A percentile compares a stretch with the other conserved stretches of the same genome.
phyloP scores from a whole-genome alignment of 1,140 invertebrate species.

The Calycopis cecrops region DNA sequence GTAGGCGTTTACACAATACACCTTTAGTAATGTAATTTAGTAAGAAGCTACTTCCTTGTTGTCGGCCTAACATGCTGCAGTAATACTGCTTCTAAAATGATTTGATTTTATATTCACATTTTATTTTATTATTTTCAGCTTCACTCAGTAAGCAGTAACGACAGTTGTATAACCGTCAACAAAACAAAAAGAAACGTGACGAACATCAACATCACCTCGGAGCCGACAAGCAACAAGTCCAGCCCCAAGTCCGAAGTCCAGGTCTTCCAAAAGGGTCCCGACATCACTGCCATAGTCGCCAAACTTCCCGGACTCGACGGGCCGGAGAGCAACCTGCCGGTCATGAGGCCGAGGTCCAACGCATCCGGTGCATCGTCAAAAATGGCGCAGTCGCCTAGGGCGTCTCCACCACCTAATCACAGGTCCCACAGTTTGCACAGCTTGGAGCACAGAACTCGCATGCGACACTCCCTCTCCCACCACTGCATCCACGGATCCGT shows the following conservation, averaged over 20 bases:
- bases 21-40: too few relatives aligned
- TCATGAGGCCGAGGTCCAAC: slow-evolving; percentile 74
- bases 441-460: slow-evolving; percentile 64
- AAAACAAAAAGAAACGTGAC: slow-evolving; percentile 76
- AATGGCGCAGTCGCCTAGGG: slow-evolving; percentile 54
- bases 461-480: slow-evolving; percentile 64
- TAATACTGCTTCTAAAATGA: too few relatives aligned
- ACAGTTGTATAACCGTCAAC: slow-evolving; percentile 69
- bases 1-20: too few relatives aligned
- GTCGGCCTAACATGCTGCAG: too few relatives aligned
- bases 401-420: slow-evolving; percentile 43
- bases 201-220: slow-evolving; percentile 76
- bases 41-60: too few relatives aligned
- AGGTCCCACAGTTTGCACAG: slow-evolving; percentile 67
- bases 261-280: slow-evolving; percentile 77
- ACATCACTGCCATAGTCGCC: slow-evolving; percentile 72
- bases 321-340: slow-evolving; percentile 63
- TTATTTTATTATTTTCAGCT: slow-evolving; percentile 46
- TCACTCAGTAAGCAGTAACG: slow-evolving; percentile 49
- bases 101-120: slow-evolving; percentile 4
- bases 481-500: slow-evolving; percentile 60
- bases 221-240: slow-evolving; percentile 40
- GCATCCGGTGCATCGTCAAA: slow-evolving; percentile 73
- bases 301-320: slow-evolving; percentile 78
- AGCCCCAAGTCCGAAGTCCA: slow-evolving; percentile 72